phyloP scores from a whole-genome alignment of 1,140 invertebrate species.

The Anastrepha ludens region DNA sequence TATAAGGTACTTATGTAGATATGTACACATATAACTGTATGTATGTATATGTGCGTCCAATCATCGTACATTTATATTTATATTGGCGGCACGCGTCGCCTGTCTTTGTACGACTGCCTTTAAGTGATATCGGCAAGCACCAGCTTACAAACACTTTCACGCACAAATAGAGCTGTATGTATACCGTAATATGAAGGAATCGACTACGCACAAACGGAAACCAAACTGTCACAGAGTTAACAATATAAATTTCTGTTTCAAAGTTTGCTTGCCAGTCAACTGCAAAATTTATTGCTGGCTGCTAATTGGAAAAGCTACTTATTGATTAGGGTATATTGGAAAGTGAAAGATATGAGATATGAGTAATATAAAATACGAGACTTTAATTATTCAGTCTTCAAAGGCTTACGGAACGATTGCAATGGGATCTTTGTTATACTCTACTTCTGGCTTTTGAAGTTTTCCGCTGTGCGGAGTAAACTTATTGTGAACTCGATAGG shows the following conservation, averaged over 20 bases:
- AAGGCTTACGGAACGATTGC: not conserved
- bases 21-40: not conserved
- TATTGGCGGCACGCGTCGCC: constrained; percentile 23
- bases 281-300: constrained; percentile 3
- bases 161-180: not conserved
- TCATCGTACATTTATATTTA: constrained; percentile 2
- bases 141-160: not conserved
- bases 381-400: constrained; percentile 1
- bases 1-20: too few species aligned
- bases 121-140: constrained; percentile 4
- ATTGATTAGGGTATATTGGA: constrained; percentile 35
- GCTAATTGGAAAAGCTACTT: constrained; percentile 8
- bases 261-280: not conserved
- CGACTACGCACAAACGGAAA: not conserved
- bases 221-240: not conserved
- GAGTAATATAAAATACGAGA: not conserved
- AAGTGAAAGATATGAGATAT: constrained; percentile 24
- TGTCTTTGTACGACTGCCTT: constrained; percentile 7
- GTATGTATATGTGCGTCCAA: not conserved
- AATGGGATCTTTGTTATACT: too few species aligned
- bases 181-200: not conserved
- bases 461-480: too few species aligned
- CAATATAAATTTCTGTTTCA: not conserved
- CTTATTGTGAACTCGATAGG: too few species aligned
- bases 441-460: too few species aligned